Base-by-base conservation (phyloP, 2,797 vertebrate species). In the Remorina albescens region DNA sequence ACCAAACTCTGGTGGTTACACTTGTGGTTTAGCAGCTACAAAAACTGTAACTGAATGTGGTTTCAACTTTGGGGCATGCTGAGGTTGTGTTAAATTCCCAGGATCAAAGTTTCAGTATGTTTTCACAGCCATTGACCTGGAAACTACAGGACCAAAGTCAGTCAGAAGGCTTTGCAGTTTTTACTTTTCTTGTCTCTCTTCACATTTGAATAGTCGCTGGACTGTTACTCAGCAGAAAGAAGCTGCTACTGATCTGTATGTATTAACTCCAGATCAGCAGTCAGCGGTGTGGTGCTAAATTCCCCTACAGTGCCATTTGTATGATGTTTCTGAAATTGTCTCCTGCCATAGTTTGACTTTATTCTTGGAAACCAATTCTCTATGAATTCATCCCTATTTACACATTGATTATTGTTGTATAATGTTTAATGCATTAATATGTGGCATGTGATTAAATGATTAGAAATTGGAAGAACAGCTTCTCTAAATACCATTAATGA, bases 61-160 rank as follows among this genome's bases (percentile, higher is more conserved):
- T 39, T 71, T 55, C 30, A 58, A 28, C 60, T 53, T 63, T 41
- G 9, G 69, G 53, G 53, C 60, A 28, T 53, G 66, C 60, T 66
- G 26, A 73, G 25, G 5, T 51, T 57, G 49, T 74, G 73, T 58
- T 54, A 12, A 71, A 67, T 61, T 67, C 55, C 19, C 37, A 12
- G 42, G 51, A 73, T 81, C 75, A 41, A 70, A 64, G 56, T 61
- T 69, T 21, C 30, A 1, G 34, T 28, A 11, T 15, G 36, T 80
- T 83, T 73, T 68, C 44, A 76, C 16, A 73, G 55, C 46, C 9
- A 0, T 42, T 74, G 80, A 55, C 62, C 66, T 60, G 51, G 61
- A 82, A 84, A 84, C 55, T 59, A 59, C 36, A 58, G 25, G 42
- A 65, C 50, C 61, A 66, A 80, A 78, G 51, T 76, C 65, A 65